Base-by-base conservation (phyloP, 2,888 invertebrate species). In the Lymantria dispar region DNA sequence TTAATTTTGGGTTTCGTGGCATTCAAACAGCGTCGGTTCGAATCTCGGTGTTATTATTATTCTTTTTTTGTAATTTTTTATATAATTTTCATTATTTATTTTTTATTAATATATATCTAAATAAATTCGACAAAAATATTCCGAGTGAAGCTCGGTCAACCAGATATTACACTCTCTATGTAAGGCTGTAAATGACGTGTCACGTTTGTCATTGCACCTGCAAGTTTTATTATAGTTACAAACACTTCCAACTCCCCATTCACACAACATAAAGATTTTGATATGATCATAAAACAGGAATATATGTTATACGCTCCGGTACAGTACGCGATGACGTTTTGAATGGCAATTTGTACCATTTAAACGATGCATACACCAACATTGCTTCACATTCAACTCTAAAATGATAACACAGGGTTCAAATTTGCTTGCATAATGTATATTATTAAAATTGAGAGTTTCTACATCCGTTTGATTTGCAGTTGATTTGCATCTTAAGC, bases 321-420 rank as follows among this genome's bases (percentile, higher is more conserved):
- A 77, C 77, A 75, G 75, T 79, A 74, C 73, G 70, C 74, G 74
- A 80, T 73, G 76, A 80, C 74, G 64, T 68, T 78, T 75, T 76
- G 76, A 83, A 79, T 74, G 71, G 72, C 76, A 78, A 79, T 82
- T 78, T 79, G 78, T 80, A 80, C 63, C 70, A 68, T 75, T 81
- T 78, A 76, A 76, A 74, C 71, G 67, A 59, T 69, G 63, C 64
- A 60, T 56, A 50, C 58, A 52, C 60, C 66, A 68, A 73, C 71
- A 64, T 48, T 65, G 68, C 71, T 52, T 50, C 52, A 52, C 50
- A 31, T 55, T 62, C 47, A 43, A 63, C 68, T 61, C 57, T 73
- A 73, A 56, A 48, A 10, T 58, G 30, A 56, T 15, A 45, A 15
- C 1, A 38, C 60, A 70, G 50, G 57, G 74, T 61, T 58, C 50